These are phyloP conservation scores for Sandelia bainsii DNA, from an alignment of 2,797 vertebrate species.

Conservation along the genomic window DNA sequence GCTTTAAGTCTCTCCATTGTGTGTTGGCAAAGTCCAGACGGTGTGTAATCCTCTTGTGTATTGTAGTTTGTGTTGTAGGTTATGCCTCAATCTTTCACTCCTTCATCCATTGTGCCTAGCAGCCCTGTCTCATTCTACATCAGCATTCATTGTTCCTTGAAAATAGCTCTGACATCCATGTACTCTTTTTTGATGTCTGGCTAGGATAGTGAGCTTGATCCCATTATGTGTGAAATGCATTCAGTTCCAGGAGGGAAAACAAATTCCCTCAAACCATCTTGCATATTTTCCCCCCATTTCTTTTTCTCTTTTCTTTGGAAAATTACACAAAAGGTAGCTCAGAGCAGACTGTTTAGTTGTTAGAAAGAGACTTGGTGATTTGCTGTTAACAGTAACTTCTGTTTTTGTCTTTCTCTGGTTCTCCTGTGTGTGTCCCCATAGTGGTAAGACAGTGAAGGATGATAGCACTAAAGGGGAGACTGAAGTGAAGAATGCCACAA, in stretches of 20 bases:
- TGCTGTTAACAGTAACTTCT: conserved; percentile 57
- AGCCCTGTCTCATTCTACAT: conserved; percentile 69
- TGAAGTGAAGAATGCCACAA: conserved; percentile 88
- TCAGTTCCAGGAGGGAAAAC: conserved; percentile 77
- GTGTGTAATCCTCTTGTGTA: conserved; percentile 75
- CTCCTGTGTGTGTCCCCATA: conserved; percentile 38
- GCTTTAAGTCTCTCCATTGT: conserved; percentile 63
- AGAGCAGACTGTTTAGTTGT: conserved; percentile 59
- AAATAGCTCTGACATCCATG: conserved; percentile 78
- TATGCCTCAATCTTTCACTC: conserved; percentile 56
- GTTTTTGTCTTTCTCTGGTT: conserved; percentile 21
- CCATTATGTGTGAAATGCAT: conserved; percentile 82
- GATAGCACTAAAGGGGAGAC: conserved; percentile 86
- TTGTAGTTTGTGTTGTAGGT: conserved; percentile 67
- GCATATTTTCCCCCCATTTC: conserved; percentile 50
- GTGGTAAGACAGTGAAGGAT: conserved; percentile 90
- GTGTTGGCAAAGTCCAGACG: conserved; percentile 57
- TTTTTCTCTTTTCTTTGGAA: conserved; percentile 55
- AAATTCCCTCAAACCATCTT: conserved; percentile 75
- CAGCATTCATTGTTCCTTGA: conserved; percentile 74
- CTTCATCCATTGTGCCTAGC: conserved; percentile 61
- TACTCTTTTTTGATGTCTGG: conserved; percentile 73
- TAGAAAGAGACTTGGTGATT: conserved; percentile 45
- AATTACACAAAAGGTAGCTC: conserved; percentile 67
- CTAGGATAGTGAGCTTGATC: conserved; percentile 75